These are phyloP conservation scores for Oplegnathus fasciatus DNA, from an alignment of 2,113 vertebrate genomes.

Conservation along the genomic window DNA sequence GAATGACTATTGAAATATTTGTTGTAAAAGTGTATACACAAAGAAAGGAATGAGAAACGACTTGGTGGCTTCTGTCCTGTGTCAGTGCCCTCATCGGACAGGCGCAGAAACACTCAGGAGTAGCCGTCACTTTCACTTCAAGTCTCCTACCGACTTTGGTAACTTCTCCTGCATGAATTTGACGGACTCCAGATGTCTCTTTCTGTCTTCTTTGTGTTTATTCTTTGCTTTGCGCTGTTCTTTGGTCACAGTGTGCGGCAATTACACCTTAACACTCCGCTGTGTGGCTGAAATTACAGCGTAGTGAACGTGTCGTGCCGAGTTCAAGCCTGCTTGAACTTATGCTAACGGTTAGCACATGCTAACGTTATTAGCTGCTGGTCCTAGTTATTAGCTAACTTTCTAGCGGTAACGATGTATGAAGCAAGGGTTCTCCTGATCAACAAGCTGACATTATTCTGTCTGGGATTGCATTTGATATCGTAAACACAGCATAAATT, in stretches of 20 bases:
- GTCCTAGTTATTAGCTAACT: not conserved
- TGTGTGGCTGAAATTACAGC: not conserved
- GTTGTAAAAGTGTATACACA: too few species aligned
- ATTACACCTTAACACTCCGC: rapidly evolving
- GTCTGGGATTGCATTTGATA: too few species aligned
- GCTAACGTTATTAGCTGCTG: conserved; percentile 29
- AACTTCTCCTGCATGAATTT: not conserved
- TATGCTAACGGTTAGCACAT: conserved; percentile 37
- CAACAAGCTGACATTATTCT: not conserved
- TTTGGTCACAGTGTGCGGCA: not conserved
- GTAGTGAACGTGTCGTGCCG: too few species aligned
- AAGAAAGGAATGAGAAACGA: not conserved
- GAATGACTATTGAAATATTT: not conserved
- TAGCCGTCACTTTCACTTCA: not conserved
- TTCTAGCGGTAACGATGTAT: not conserved
- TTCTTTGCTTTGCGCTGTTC: not conserved
- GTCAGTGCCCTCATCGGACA: not conserved
- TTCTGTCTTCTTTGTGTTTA: not conserved
- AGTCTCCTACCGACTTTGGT: not conserved
- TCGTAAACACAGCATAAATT: not conserved
- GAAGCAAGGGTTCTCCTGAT: not conserved
- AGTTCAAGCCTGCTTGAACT: not conserved
- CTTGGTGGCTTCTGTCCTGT: not conserved
- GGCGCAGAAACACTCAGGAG: not conserved
- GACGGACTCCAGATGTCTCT: not conserved